Base-by-base conservation (phyloP, 2,113 vertebrate species). In the Gila orcuttii region DNA sequence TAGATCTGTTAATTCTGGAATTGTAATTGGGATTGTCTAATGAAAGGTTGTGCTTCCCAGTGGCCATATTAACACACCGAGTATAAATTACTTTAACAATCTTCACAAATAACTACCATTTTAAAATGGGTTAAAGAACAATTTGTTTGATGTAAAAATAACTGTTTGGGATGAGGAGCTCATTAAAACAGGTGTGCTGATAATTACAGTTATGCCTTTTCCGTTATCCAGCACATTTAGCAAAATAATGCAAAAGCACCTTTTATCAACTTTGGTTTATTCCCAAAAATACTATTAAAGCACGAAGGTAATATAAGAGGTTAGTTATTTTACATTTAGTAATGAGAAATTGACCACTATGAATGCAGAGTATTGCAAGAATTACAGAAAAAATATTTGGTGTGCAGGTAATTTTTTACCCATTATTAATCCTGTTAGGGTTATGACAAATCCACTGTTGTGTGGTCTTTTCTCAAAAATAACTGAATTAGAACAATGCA, bases 161-260 rank as follows among this genome's bases (percentile, higher is more conserved):
- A 82, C 80, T 82, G 79, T 50, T 81, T 19, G 2, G 57, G 23
- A 39, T 50, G 60, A 75, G 69, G 73, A 77, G 83, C 89, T 92
- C 88, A 90, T 91, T 89, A 90, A 88, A 78, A 86, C 76, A 86
- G 87, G 90, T 92, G 85, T 75, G 77, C 87, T 69, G 47, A 50
- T 73, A 45, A 80, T 79, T 73, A 62, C 25, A 77, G 74, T 19
- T 36, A 81, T 69, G 52, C 13, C 25, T 73, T 45, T 71, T 73
- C 39, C 19, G 11, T 73, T 79, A 79, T 31, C 31, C 50, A 73
- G 23, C 75, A 57, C 62, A 55, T 69, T 78, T 71, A 57, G 62
- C 42, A 4, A 66, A 28, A 45, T 69, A 52, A 68, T 82, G 62
- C 62, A 36, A 42, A 19, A 39, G 17, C 11, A 39, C 47, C 15